Evolutionary conservation across 2,797 vertebrate species (phyloP).

Genomic region (Gadopsis bispinosus): DNA sequence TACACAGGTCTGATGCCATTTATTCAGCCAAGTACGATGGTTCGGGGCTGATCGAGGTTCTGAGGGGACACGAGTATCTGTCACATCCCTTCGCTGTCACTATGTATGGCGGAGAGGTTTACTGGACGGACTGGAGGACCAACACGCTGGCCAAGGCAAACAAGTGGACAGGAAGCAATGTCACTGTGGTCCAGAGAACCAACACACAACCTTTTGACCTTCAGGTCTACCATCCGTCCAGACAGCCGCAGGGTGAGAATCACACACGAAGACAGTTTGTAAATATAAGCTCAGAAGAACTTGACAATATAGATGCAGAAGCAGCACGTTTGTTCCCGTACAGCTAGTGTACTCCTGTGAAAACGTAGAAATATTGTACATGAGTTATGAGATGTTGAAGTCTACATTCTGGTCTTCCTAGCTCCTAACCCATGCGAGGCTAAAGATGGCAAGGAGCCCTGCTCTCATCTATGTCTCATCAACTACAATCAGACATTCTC

Average conservation of each 20-base stretch:
- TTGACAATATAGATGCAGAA: not conserved
- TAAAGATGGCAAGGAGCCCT: conserved; percentile 90
- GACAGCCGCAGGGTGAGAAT: conserved; percentile 91
- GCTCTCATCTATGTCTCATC: conserved; percentile 95
- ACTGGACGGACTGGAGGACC: conserved; percentile 98
- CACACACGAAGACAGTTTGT: not conserved
- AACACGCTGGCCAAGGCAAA: conserved; percentile 96
- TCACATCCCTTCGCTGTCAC: conserved; percentile 97
- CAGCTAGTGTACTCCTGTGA: not conserved
- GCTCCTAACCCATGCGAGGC: conserved; percentile 94
- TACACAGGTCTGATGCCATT: conserved; percentile 93
- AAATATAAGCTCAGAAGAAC: not conserved
- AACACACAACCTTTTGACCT: conserved; percentile 97
- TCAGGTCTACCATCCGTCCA: conserved; percentile 95
- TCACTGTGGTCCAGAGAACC: conserved; percentile 96
- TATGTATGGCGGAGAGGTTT: conserved; percentile 95
- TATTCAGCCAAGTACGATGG: conserved; percentile 96
- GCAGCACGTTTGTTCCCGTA: not conserved
- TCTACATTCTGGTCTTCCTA: conserved; percentile 51
- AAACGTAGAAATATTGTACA: not conserved
- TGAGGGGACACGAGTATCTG: conserved; percentile 94
- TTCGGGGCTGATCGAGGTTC: conserved; percentile 92
- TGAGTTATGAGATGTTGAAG: not conserved
- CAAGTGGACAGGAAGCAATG: conserved; percentile 97
- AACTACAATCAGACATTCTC: conserved; percentile 94